Evolutionary conservation across 1,140 invertebrate genomes (phyloP), one percentile per base, ranked within the genome.

Genomic region (Lerema accius): DNA sequence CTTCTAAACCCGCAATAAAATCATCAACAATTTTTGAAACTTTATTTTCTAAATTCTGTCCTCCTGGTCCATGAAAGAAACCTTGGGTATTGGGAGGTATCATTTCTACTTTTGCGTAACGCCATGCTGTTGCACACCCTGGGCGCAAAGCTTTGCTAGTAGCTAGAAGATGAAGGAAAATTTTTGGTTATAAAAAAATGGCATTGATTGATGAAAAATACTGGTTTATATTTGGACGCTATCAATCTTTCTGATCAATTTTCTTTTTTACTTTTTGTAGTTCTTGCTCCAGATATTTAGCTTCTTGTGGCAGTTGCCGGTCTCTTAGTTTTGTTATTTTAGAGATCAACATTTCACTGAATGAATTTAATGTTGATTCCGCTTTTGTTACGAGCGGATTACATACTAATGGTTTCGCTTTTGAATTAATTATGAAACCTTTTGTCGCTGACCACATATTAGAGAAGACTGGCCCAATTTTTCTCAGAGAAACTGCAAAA

Each of bases 401-500:
- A 43, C 58, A 63, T 35, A 90, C 70, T 48, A 90, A 60, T 9
- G 70, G 66, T 56, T 74, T 81, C 13, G 74, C 85, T 45, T 39
- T 17, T 5, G 84, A 80, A 10, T 68, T 71, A 40, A 37, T 37
- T 1, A 87, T 46, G 7, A 35, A 60, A 39, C 46, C 35, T 75
- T 88, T 90, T 45, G 82, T 53, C n/a, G 40, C 51, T 10, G 3
- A 50, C 87, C 87, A 90, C 32, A 74, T 35, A 46, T 67, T 78
- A 40, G 71, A 62, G 19, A 90, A 62, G 15, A 70, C 67, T 16
- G 85, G 85, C 28, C 69, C 61, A 55, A 82, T 55, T 65, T 71
- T 84, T 67, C 71, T 81, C 69, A 88, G 46, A 78, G 87, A 88
- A 90, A 86, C 87, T 90, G 85, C 61, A 84, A 83, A 82, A 61